Conservation (phyloP, 2,797 vertebrate genomes). For the Labroides dimidiatus region DNA sequence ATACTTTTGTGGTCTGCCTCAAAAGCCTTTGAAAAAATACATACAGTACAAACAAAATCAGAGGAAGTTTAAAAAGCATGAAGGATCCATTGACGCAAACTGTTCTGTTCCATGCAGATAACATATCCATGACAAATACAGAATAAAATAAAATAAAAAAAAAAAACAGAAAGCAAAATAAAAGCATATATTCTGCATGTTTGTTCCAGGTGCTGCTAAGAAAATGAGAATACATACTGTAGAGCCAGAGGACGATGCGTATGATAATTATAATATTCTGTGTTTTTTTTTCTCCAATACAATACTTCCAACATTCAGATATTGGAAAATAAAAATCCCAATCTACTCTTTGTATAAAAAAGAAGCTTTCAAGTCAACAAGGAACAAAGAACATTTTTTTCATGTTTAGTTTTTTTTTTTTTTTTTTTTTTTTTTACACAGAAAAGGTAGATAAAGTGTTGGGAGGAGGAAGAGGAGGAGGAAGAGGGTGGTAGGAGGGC, state of each 20-base stretch:
- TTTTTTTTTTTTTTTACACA: slow-evolving; percentile 82
- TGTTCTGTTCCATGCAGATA: slow-evolving; percentile 95
- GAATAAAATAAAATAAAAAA: slow-evolving; percentile 87
- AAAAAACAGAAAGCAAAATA: slow-evolving; percentile 81
- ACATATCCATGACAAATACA: slow-evolving; percentile 89
- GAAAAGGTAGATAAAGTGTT: slow-evolving; percentile 89
- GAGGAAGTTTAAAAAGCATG: slow-evolving; percentile 84
- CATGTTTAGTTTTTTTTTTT: slow-evolving; percentile 15
- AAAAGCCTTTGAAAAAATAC: slow-evolving; percentile 90
- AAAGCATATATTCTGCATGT: slow-evolving; percentile 91
- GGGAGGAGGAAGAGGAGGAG: slow-evolving; percentile 59
- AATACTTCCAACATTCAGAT: slow-evolving; percentile 95
- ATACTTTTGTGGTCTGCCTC: slow-evolving; percentile 91
- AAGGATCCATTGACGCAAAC: slow-evolving; percentile 87
- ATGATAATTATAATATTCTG: slow-evolving; percentile 85
- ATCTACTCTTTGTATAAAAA: slow-evolving; percentile 91
- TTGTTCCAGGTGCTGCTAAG: slow-evolving; percentile 89
- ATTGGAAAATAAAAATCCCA: slow-evolving; percentile 95
- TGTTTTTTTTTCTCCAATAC: slow-evolving; percentile 87
- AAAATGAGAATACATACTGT: slow-evolving; percentile 89
- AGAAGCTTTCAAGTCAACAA: slow-evolving; percentile 95
- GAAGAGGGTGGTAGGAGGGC: slow-evolving; percentile 52
- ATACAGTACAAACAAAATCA: slow-evolving; percentile 86
- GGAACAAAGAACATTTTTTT: slow-evolving; percentile 85
- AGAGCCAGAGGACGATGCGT: slow-evolving; percentile 86